A percentile compares a stretch with the other conserved stretches of the same genome.
phyloP scores from a whole-genome alignment of 1,140 invertebrate species.

The Temnothorax longispinosus region DNA sequence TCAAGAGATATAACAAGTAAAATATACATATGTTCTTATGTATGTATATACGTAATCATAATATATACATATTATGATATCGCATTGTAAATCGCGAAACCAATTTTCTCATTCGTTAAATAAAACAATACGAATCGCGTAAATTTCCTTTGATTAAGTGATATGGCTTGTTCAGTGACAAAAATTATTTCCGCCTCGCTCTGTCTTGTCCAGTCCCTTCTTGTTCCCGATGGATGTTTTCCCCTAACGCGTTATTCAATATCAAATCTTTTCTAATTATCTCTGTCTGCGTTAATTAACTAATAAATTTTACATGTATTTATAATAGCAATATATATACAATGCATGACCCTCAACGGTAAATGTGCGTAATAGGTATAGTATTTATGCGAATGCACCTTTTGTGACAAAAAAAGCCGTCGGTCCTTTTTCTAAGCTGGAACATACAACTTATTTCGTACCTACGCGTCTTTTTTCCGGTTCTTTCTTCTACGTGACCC shows the following conservation, averaged over 20 bases:
- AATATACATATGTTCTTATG: conserved; percentile 78
- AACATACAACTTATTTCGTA: conserved; percentile 7
- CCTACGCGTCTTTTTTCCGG: background rate
- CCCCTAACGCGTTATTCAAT: conserved; percentile 18
- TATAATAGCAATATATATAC: conserved; percentile 59
- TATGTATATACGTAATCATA: conserved; percentile 53
- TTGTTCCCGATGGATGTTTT: conserved; percentile 11
- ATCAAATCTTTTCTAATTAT: conserved; percentile 64
- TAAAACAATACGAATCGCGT: conserved; percentile 62
- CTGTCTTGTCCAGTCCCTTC: background rate
- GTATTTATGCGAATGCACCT: conserved; percentile 64
- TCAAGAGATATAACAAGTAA: conserved; percentile 80
- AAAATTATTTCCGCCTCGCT: conserved; percentile 49
- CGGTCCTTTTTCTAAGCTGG: conserved; percentile 24
- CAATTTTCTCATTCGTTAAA: conserved; percentile 60
- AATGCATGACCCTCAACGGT: conserved; percentile 52
- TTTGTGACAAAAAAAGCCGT: conserved; percentile 65
- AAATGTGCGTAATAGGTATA: conserved; percentile 53
- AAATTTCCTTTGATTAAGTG: conserved; percentile 78
- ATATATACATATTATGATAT: conserved; percentile 66
- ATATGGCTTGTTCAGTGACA: conserved; percentile 71
- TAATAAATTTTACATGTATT: conserved; percentile 58
- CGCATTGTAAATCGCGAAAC: conserved; percentile 71
- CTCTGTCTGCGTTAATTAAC: conserved; percentile 46
- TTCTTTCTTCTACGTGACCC: background rate